Base-by-base conservation (phyloP, 1,140 invertebrate genomes). In the Copidosoma floridanum region DNA sequence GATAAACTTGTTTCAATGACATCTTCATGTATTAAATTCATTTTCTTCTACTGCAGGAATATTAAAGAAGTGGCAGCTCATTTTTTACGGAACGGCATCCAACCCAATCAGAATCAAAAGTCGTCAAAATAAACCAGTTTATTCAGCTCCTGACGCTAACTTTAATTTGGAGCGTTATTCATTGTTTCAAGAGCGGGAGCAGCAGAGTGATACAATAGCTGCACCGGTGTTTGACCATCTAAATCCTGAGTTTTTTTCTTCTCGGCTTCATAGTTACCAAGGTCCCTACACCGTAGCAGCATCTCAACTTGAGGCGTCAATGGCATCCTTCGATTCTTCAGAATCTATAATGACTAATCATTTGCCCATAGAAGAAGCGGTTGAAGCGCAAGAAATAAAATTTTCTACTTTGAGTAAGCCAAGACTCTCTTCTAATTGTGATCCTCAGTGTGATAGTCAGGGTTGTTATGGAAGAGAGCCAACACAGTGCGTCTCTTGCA, bases 21-120 rank as follows among this genome's bases (percentile, higher is more conserved):
- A n/a, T n/a, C n/a, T n/a, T n/a, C n/a, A n/a, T n/a, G n/a, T n/a
- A n/a, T n/a, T n/a, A n/a, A n/a, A 20, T 21, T 43, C 40, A 21
- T 43, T 43, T 43, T 6, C 40, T 43, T 20, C n/a, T n/a, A n/a
- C n/a, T 61, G 5, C 73, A 85, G 85, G 85, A 27, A 89, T 93
- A 48, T 73, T 97, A 35, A 91, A 92, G 68, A 94, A 94, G 77
- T 95, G 93, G 93, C 92, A 95, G 77, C 79, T 97, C 40, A 92
- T 96, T 69, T 91, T 96, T 73, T 95, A 96, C 70, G 94, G 94
- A 14, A 96, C 94, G 0, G 83, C 89, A 24, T 84, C 85, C 2
- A 89, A 94, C 72, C 92, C 93, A 0, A 86, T 93, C 63, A 83
- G 88, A 61, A 80, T 92, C 69, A 76, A 70, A 64, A 74, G 63